These are phyloP conservation scores for Peribatodes rhomboidaria DNA, from an alignment of 2,888 invertebrate genomes.

Conservation along the genomic window DNA sequence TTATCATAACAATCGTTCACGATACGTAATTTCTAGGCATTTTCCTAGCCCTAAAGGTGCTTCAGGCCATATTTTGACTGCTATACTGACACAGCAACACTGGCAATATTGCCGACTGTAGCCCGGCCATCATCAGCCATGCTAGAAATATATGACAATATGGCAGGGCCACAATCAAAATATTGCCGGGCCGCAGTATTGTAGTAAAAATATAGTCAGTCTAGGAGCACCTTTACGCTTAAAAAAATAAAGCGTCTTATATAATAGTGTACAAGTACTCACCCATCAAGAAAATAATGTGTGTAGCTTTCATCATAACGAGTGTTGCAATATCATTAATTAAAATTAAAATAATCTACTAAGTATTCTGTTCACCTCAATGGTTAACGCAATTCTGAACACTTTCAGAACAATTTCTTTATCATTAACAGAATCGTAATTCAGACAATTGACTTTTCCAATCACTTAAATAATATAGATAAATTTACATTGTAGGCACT, in stretches of 20 bases:
- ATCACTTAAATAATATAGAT: constrained; percentile 11
- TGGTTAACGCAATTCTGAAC: neutral
- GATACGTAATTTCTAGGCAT: no score
- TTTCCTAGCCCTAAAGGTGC: no score
- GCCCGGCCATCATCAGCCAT: no score
- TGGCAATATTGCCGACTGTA: no score
- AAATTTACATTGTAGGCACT: constrained; percentile 1
- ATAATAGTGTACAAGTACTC: constrained; percentile 15
- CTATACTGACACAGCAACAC: no score
- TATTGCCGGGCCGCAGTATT: no score
- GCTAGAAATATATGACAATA: no score
- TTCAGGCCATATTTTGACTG: no score
- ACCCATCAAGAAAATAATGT: constrained; percentile 24
- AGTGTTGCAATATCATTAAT: neutral
- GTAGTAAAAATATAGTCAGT: no score
- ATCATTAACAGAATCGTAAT: neutral
- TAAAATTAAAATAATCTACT: constrained; percentile 3
- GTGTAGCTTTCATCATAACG: constrained; percentile 14
- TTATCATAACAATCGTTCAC: no score
- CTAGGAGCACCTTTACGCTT: no score
- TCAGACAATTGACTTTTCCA: constrained; percentile 1
- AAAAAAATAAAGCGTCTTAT: neutral
- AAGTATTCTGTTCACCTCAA: neutral
- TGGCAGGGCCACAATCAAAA: no score
- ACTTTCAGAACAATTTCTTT: neutral